Evolutionary conservation across 2,113 vertebrate genomes (phyloP), one percentile per base, ranked within the genome.

Genomic region (Caracal caracal): DNA sequence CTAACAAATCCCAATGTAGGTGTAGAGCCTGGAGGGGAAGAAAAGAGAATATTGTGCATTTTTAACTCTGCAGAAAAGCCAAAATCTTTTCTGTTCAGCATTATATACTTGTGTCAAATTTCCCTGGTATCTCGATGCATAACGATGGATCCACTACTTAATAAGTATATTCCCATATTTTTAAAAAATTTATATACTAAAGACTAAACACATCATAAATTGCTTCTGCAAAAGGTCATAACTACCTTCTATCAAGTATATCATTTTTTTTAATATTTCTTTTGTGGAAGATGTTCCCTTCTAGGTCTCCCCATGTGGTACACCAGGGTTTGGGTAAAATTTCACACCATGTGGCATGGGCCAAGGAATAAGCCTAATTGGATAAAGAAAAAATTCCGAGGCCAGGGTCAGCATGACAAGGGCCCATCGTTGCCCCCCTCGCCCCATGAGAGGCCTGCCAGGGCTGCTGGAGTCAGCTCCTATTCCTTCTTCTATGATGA

Each of bases 101-200:
- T 82, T 71, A 93, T 6, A n/a, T 20, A 65, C n/a, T 93, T 97
- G 26, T 10, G 53, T 87, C 85, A 56, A 94, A 93, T 75, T 89
- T 79, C 79, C 56, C 51, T 96, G 40, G 30, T 53, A 70, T 71
- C 51, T 40, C 63, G 12, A 85, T 81, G 37, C 40, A 26, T 66
- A 76, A 63, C 26, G n/a, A 78, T 86, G 13, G 61, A 43, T 35
- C 26, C 49, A 83, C 17, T 59, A 33, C 70, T 82, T 96, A 95
- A 68, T 83, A 68, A 40, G 19, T 16, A 65, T 81, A 68, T 33
- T 88, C 35, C 37, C 75, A 19, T 71, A 16, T 35, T 93, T 86
- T 81, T 37, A 0, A 40, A 68, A 91, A 86, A 47, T 43, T 68
- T 35, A 56, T 87, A 70, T 17, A 61, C 17, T 37, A 10, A 95